Evolutionary conservation across 1,140 invertebrate species (phyloP).

Genomic region (Orchestia grillus): DNA sequence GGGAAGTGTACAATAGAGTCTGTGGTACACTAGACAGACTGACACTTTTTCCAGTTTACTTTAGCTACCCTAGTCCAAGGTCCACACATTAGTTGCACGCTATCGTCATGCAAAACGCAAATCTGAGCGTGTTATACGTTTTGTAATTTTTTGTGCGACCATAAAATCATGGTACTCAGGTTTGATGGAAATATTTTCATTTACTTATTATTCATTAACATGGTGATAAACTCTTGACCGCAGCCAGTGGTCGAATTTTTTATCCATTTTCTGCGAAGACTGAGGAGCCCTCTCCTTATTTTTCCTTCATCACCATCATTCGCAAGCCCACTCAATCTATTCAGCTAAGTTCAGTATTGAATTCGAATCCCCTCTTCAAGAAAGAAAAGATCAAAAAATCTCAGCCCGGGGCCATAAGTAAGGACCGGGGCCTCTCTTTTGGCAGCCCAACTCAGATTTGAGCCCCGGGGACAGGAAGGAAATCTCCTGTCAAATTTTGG

Average conservation of each 20-base stretch:
- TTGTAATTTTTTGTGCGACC: not conserved
- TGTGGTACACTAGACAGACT: not conserved
- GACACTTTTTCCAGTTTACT: not conserved
- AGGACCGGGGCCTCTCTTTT: slow-evolving; percentile 42
- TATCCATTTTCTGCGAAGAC: not conserved
- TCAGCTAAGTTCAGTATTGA: slow-evolving; percentile 42
- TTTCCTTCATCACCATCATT: not conserved
- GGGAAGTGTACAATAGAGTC: not conserved
- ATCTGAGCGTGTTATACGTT: not conserved
- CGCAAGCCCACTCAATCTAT: slow-evolving; percentile 34
- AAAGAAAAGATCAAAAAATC: slow-evolving; percentile 25
- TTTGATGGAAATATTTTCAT: not conserved
- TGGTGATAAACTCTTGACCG: not conserved
- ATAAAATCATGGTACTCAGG: not conserved
- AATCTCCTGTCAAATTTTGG: slow-evolving; percentile 46
- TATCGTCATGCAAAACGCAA: not conserved
- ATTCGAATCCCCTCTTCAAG: slow-evolving; percentile 51
- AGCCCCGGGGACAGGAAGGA: slow-evolving; percentile 42
- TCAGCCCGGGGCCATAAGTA: slow-evolving; percentile 27
- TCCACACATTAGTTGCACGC: not conserved
- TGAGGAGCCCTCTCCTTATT: not conserved
- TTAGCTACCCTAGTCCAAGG: not conserved
- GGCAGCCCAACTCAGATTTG: slow-evolving; percentile 40
- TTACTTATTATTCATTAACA: not conserved
- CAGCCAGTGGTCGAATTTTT: not conserved